These are phyloP conservation scores for Mystacornis crossleyi DNA, from an alignment of 2,113 vertebrate species.

Conservation along the genomic window DNA sequence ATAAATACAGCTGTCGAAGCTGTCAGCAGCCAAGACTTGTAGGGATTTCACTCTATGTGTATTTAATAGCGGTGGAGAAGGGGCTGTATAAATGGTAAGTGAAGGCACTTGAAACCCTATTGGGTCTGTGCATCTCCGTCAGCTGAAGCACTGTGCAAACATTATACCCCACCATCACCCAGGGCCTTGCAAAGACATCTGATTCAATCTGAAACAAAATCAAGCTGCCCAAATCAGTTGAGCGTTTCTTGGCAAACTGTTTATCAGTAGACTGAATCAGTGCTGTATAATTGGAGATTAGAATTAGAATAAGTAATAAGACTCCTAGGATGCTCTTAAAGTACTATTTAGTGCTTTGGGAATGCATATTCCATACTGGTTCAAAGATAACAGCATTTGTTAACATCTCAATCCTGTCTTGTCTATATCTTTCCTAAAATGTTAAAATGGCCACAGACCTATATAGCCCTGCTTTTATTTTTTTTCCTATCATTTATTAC, in stretches of 20 bases:
- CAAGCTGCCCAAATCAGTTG: neutral
- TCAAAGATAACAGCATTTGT: slow-evolving; percentile 2
- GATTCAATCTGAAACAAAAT: neutral
- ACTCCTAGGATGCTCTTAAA: slow-evolving; percentile 2
- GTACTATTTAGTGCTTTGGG: slow-evolving; percentile 23
- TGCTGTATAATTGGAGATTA: slow-evolving; percentile 32
- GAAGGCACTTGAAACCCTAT: neutral
- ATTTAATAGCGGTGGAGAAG: neutral
- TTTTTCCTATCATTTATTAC: neutral
- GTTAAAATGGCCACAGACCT: neutral
- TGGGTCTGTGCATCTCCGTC: neutral
- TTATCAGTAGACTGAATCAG: neutral
- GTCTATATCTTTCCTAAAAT: neutral
- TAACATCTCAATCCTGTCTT: neutral
- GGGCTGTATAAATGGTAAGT: neutral
- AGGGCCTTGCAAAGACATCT: neutral
- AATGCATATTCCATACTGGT: neutral
- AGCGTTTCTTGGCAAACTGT: neutral
- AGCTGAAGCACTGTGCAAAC: neutral
- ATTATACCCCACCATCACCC: neutral
- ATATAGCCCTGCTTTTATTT: neutral
- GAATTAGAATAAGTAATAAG: slow-evolving; percentile 15
- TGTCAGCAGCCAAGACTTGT: neutral
- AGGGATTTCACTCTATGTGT: neutral
- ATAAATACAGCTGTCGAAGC: neutral